Percentiles rank a stretch among this genome's conserved stretches.
Evolutionary conservation across 30 jellyfish, hydroid and myxozoan genomes (phyloP).

Genomic region (Aurelia coerulea): DNA sequence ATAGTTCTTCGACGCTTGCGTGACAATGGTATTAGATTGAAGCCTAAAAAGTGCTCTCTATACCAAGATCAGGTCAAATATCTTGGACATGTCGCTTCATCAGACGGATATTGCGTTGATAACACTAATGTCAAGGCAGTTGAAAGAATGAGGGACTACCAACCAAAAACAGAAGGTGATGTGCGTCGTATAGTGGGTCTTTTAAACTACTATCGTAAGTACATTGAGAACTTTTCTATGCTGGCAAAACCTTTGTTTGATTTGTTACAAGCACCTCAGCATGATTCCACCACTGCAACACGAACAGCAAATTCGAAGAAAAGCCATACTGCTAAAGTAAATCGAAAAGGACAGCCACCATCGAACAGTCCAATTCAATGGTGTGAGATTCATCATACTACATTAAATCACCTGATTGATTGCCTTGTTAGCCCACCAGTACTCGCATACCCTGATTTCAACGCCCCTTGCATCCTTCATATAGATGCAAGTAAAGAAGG

Average conservation of each 20-base stretch:
- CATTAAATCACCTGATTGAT: constrained; percentile 12
- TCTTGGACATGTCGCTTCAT: constrained; percentile 16
- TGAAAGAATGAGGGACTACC: background rate
- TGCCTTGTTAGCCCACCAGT: constrained; percentile 26
- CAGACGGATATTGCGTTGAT: constrained; percentile 20
- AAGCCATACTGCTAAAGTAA: background rate
- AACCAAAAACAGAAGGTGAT: constrained; percentile 18
- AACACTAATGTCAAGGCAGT: constrained; percentile 13
- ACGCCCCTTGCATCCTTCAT: constrained; percentile 24
- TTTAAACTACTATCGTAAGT: constrained; percentile 14
- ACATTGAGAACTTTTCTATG: constrained; percentile 21
- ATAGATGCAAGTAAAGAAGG: constrained; percentile 48
- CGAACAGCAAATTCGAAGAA: background rate
- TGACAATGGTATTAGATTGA: too few relatives aligned
- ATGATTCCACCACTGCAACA: too few relatives aligned
- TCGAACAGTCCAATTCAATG: constrained; percentile 6
- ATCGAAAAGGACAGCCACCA: background rate
- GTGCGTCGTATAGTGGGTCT: constrained; percentile 22
- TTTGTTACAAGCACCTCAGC: constrained; percentile 1
- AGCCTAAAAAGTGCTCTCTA: background rate
- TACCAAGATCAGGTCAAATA: constrained; percentile 6
- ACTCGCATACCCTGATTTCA: constrained; percentile 54
- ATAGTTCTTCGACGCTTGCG: background rate
- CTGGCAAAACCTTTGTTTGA: constrained; percentile 19
- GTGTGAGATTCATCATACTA: background rate